Percentiles rank a stretch among this genome's conserved stretches.
Conservation (phyloP, 2,113 vertebrate species). For the Corvus hawaiiensis region DNA sequence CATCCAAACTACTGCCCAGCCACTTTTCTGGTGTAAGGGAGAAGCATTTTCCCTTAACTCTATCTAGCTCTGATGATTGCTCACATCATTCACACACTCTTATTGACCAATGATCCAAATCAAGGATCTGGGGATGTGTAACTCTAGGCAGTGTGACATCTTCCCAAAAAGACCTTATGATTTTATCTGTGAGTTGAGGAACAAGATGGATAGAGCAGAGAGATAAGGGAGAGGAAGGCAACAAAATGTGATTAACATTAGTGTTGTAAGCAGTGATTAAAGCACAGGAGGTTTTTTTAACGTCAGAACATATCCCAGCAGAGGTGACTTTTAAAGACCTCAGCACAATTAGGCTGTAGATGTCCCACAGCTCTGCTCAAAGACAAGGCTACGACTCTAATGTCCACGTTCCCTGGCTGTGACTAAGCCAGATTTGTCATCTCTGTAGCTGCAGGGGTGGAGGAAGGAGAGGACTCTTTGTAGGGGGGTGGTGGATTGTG, state of each 20-base stretch:
- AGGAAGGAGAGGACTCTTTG: neutral
- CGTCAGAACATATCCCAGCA: neutral
- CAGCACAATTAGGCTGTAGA: neutral
- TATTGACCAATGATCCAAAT: neutral
- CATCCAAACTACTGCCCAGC: neutral
- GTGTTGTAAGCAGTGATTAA: neutral
- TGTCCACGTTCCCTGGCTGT: neutral
- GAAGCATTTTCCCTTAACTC: neutral
- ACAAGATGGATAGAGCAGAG: neutral
- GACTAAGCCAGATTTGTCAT: neutral
- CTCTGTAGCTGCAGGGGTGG: neutral
- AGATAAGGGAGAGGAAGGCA: neutral
- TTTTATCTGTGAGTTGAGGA: neutral
- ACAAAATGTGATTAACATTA: neutral
- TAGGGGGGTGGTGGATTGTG: rapidly evolving
- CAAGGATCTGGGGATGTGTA: neutral
- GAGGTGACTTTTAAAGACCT: neutral
- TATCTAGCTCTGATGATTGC: neutral
- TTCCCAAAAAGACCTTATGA: neutral
- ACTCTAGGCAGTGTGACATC: neutral
- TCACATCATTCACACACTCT: neutral
- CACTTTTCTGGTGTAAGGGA: neutral
- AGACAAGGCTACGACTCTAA: neutral
- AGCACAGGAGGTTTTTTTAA: neutral
- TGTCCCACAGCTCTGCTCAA: neutral